Conservation (phyloP, 1,140 invertebrate species). For the Aplysia californica region DNA sequence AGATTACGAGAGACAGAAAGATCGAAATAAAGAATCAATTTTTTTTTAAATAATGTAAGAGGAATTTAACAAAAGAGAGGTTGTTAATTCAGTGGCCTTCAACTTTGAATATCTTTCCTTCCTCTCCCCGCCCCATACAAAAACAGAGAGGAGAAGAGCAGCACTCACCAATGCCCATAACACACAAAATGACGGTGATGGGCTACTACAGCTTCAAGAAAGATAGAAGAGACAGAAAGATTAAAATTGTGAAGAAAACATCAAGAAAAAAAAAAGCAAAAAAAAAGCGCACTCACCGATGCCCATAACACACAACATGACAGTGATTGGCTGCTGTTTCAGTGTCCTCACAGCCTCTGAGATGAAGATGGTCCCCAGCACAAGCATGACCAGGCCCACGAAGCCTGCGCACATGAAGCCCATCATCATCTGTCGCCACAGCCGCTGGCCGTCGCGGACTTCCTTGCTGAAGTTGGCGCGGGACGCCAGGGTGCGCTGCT, state of each 20-base stretch:
- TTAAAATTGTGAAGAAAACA: not conserved
- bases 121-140: too few relatives aligned
- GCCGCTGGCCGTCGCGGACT: slow-evolving; percentile 33
- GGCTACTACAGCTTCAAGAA: not conserved
- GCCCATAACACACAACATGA: slow-evolving; percentile 59
- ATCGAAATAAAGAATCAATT: not conserved
- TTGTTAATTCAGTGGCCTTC: not conserved
- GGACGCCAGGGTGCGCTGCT: slow-evolving; percentile 20
- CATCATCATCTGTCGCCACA: slow-evolving; percentile 52
- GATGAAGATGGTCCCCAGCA: slow-evolving; percentile 48
- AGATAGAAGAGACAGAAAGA: not conserved
- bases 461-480: slow-evolving; percentile 18
- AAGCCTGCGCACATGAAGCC: slow-evolving; percentile 49
- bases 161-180: not conserved
- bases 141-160: too few relatives aligned
- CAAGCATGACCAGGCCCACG: slow-evolving; percentile 49
- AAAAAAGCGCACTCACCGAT: slow-evolving; percentile 43
- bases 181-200: not conserved
- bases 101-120: not conserved
- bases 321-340: slow-evolving; percentile 46
- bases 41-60: not conserved
- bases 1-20: too few relatives aligned
- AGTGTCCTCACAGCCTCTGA: slow-evolving; percentile 41
- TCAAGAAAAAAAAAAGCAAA: not conserved
- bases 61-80: slow-evolving; percentile 4